These are phyloP conservation scores for Lasaia peninsularis DNA, from an alignment of 1,140 invertebrate species.

Conservation along the genomic window DNA sequence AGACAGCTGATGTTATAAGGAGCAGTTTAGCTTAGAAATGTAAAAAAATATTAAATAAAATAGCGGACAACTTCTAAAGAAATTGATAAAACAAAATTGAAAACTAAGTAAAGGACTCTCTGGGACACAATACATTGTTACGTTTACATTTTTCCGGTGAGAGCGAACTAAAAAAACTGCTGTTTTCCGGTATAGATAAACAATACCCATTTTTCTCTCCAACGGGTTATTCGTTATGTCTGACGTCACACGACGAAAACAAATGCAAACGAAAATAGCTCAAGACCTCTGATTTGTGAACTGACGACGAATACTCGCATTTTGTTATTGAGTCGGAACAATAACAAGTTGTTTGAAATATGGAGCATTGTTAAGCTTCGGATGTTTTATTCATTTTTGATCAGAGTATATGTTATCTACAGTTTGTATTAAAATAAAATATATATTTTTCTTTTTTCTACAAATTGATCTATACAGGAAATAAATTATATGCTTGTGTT, in stretches of 20 bases:
- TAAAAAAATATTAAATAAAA: too few species aligned
- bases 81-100: too few species aligned
- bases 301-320: slow-evolving; percentile 2
- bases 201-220: slow-evolving; percentile 2
- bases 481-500: too few species aligned
- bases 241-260: slow-evolving; percentile 7
- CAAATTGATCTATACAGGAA: too few species aligned
- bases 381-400: too few species aligned
- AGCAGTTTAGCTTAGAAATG: too few species aligned
- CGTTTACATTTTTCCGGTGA: not conserved
- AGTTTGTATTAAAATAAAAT: too few species aligned
- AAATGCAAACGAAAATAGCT: slow-evolving; percentile 6
- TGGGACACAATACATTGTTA: not conserved
- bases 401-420: too few species aligned
- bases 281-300: slow-evolving; percentile 2
- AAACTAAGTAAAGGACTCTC: too few species aligned
- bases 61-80: too few species aligned
- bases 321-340: slow-evolving; percentile 4
- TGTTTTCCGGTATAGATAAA: slow-evolving; percentile 5
- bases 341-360: not conserved
- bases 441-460: too few species aligned
- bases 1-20: too few species aligned
- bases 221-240: not conserved
- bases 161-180: not conserved
- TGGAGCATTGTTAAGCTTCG: not conserved